Percentiles rank a stretch among this genome's conserved stretches.
These are phyloP conservation scores for Ephydatia muelleri DNA, from an alignment of 37 sponge, comb jelly and placozoan genomes.

Conservation along the genomic window DNA sequence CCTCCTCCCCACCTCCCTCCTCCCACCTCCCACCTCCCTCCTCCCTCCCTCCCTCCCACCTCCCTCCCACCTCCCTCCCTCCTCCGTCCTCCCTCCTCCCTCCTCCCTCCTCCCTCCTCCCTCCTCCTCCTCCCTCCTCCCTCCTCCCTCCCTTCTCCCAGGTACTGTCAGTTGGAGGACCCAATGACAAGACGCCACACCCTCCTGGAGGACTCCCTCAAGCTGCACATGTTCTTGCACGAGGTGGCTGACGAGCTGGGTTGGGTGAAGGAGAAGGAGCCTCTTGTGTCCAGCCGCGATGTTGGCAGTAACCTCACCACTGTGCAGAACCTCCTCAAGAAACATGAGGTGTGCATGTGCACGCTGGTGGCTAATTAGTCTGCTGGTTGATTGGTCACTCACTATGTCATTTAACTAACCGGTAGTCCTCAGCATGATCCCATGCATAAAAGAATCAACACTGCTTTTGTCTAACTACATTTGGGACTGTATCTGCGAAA, in stretches of 20 bases:
- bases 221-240: conserved; percentile 80
- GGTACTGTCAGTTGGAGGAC: conserved; percentile 88
- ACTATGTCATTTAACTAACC: no score
- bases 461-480: no score
- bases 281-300: conserved; percentile 58
- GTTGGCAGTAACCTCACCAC: conserved; percentile 71
- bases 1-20: no score
- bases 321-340: conserved; percentile 82
- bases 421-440: no score
- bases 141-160: conserved; percentile 4
- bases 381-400: no score
- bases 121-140: not conserved
- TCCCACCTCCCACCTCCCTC: not conserved
- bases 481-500: no score
- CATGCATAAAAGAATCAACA: no score
- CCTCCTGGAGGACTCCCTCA: conserved; percentile 76
- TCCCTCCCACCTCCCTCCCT: not conserved
- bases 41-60: not conserved
- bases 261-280: conserved; percentile 83
- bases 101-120: not conserved
- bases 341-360: conserved; percentile 67
- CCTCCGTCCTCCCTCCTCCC: no score
- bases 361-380: no score
- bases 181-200: conserved; percentile 73
- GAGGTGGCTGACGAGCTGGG: conserved; percentile 82